These are phyloP conservation scores for Cotesia vestalis DNA, from an alignment of 1,140 invertebrate species.

Conservation along the genomic window DNA sequence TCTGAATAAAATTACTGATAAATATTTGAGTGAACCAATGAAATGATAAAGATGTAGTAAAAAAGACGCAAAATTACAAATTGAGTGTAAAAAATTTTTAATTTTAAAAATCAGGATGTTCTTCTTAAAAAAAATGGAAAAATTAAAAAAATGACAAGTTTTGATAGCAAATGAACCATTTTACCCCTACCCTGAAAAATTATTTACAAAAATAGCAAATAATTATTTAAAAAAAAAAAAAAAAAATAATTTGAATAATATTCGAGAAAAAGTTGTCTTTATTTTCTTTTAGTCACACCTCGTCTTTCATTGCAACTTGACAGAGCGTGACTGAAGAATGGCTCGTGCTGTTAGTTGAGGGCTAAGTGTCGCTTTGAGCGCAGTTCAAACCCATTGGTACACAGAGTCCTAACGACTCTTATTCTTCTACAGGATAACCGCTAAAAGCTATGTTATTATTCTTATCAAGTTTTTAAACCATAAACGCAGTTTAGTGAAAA, in stretches of 20 bases:
- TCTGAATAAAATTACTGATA: no score
- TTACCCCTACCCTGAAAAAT: no score
- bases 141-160: no score
- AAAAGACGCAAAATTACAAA: no score
- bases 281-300: constrained; percentile 19
- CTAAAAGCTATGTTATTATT: neutral
- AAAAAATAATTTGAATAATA: neutral
- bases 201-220: neutral
- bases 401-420: neutral
- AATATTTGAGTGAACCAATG: no score
- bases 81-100: no score
- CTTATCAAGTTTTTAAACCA: no score
- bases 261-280: neutral
- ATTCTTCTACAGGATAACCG: constrained; percentile 8
- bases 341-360: neutral
- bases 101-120: no score
- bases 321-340: constrained; percentile 10
- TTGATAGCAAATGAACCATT: no score
- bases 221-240: neutral
- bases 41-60: no score
- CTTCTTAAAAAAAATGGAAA: no score
- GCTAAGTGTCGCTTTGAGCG: constrained; percentile 12
- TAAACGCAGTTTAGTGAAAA: neutral
- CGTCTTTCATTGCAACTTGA: constrained; percentile 8
- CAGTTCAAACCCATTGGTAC: no score